Conservation (phyloP, 2,888 invertebrate genomes). For the Girardia tigrina region DNA sequence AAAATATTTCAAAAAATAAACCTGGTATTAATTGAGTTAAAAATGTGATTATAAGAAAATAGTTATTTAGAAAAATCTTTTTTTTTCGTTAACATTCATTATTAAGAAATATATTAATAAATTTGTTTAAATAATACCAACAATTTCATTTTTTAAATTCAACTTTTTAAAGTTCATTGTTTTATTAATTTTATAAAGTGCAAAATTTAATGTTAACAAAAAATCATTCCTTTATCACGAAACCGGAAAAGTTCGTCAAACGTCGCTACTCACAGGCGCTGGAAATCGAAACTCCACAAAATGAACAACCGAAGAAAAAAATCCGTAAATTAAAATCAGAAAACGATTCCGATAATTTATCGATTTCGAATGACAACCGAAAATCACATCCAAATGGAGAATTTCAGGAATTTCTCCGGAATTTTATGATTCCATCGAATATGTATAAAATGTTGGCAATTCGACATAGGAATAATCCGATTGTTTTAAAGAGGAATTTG, state of each 20-base stretch:
- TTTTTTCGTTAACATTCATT: no score
- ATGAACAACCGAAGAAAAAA: background rate
- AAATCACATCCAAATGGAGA: conserved; percentile 12
- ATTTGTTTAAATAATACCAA: no score
- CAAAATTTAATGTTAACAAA: background rate
- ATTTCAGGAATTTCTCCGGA: conserved; percentile 32
- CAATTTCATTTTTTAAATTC: background rate
- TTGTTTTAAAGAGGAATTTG: conserved; percentile 27
- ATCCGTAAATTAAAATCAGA: background rate
- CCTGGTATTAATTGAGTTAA: no score
- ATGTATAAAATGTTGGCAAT: conserved; percentile 35
- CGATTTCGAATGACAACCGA: background rate
- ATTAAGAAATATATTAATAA: no score
- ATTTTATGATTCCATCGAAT: conserved; percentile 36
- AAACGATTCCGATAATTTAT: background rate
- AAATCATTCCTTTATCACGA: background rate
- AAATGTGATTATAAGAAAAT: no score
- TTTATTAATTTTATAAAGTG: background rate
- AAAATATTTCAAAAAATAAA: no score
- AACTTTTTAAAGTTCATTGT: background rate
- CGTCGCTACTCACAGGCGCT: background rate
- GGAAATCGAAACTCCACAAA: background rate
- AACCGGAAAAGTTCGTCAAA: background rate
- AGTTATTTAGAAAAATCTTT: no score
- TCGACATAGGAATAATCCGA: conserved; percentile 30